Evolutionary conservation across 2,113 vertebrate genomes (phyloP).

Genomic region (Cinclus cinclus): DNA sequence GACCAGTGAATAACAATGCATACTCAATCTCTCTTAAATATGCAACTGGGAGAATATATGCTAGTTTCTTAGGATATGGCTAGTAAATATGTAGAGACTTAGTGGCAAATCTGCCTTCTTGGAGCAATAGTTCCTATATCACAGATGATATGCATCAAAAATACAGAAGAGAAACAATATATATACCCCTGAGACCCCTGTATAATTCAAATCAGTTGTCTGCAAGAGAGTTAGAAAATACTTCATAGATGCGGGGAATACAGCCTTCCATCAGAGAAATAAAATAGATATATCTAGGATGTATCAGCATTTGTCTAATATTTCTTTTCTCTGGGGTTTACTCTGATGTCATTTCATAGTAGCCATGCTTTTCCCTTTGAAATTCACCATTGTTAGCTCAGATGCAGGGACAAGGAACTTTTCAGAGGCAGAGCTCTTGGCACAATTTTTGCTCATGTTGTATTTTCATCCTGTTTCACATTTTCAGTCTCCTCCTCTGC

Average conservation of each 20-base stretch:
- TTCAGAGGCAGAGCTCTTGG: not conserved
- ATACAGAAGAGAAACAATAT: conserved; percentile 18
- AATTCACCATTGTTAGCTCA: not conserved
- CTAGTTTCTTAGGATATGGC: conserved; percentile 12
- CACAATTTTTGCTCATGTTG: not conserved
- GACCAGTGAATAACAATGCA: conserved; percentile 24
- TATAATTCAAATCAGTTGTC: conserved; percentile 18
- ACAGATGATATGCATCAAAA: conserved; percentile 46
- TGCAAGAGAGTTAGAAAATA: not conserved
- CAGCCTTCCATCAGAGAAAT: conserved; percentile 2
- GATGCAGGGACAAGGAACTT: not conserved
- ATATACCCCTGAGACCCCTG: not conserved
- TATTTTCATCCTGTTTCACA: not conserved
- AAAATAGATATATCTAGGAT: conserved; percentile 2
- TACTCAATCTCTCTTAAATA: conserved; percentile 38
- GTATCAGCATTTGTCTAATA: not conserved
- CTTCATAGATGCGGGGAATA: not conserved
- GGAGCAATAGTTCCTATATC: conserved; percentile 41
- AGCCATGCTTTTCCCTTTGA: not conserved
- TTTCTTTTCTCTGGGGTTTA: not conserved
- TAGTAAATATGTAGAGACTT: conserved; percentile 42
- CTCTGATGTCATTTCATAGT: not conserved
- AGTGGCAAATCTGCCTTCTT: conserved; percentile 37
- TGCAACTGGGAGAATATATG: not conserved
- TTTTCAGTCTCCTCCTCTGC: not conserved